Base-by-base conservation (phyloP, 2,888 invertebrate genomes). In the Agriopis leucophaearia region DNA sequence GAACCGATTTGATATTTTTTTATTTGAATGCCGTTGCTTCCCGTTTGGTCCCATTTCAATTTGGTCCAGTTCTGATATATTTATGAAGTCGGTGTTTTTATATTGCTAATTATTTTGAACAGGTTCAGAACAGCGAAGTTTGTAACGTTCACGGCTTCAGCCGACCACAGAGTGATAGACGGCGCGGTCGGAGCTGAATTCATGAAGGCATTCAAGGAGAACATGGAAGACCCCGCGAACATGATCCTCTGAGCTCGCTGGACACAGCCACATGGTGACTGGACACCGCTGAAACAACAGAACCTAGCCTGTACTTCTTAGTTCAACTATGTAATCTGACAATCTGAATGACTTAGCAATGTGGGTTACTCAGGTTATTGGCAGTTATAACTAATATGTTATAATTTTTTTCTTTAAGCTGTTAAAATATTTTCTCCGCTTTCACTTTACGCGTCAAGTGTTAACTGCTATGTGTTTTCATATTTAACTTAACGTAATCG, bases 171-270 rank as follows among this genome's bases (percentile, higher is more conserved):
- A 81, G 98, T 99, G 35, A 97, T 99, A 8, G 99, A 99, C 90
- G 99, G 99, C 57, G 99, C 99, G 76, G 97, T 99, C 6, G 99
- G 99, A 63, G 99, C 99, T 2, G 96, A 97, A 86, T 99, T 99
- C 99, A 95, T 99, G 83, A 95, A 97, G 81, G 97, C 96, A 60
- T 98, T 99, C 94, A 97, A 96, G 79, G 96, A 96, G 70, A 96
- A 96, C 85, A 92, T 99, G 75, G 99, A 99, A 91, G 97, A 98
- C 84, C 99, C 99, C 36, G 96, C 97, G 76, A 96, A 97, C 73
- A 99, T 99, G 97, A 96, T 99, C 74, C 95, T 99, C 81, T 99
- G 96, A 95, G 82, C 74, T 48, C 18, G 64, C 36, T 58, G 59
- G 66, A 12, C 13, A 5, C 0, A 13, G 18, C 48, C 61, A 77